Evolutionary conservation across 2,797 vertebrate genomes (phyloP), one percentile per base, ranked within the genome.

Genomic region (Pelodytes ibericus): DNA sequence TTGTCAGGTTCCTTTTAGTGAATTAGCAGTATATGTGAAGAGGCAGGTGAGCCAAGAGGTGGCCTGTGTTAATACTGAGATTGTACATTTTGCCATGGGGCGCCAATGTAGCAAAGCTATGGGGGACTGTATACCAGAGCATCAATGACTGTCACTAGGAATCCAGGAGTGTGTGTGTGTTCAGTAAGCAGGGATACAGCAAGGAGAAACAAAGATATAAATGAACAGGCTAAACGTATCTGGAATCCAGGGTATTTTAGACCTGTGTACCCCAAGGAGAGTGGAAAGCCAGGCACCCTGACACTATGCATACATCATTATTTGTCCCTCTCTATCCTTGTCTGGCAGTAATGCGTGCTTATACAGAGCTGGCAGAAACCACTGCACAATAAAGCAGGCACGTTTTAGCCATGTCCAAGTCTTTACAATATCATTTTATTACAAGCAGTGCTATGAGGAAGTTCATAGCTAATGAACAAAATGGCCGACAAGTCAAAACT

Each of bases 231-330:
- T 73, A 73, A 74, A 79, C 69, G 71, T 63, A 79, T 79, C 53
- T 61, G 47, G 47, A 79, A 79, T 79, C 39, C 26, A 57, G 77
- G 67, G 72, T 72, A 66, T 79, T 79, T 79, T 73, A 73, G 59
- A 73, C 77, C 77, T 73, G 71, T 39, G 9, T 24, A 69, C 63
- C 64, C 77, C 77, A 63, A 60, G 63, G 77, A 58, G 71, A 69
- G 71, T 57, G 57, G 69, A 72, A 72, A 49, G 39, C 31, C 22
- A 63, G 39, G 26, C 13, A 69, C 49, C 49, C 66, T 56, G 76
- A 59, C 57, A 73, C 64, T 64, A 59, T 56, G 77, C 53, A 74
- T 79, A 73, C 64, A 79, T 79, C 77, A 66, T 69, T 69, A 41
- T 74, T 64, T 79, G 77, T 79, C 77, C 68, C 68, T 68, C 57